phyloP scores from a whole-genome alignment of 2,888 invertebrate genomes.

The Norana najaformis region DNA sequence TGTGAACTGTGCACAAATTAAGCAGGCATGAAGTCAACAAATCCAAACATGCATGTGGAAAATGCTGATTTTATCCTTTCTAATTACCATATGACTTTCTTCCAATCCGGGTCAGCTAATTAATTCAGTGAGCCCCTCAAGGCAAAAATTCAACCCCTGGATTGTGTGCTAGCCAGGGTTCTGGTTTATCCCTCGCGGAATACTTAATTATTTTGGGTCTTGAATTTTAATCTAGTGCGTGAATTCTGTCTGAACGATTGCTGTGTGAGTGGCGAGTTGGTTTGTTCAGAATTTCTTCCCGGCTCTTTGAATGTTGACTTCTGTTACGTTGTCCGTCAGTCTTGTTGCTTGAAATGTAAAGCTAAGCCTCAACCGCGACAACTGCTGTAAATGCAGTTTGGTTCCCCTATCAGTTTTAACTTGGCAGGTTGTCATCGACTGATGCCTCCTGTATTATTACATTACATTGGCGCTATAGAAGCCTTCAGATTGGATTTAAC shows the following conservation, averaged over 20 bases:
- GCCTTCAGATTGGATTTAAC: neutral
- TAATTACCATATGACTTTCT: slow-evolving; percentile 13
- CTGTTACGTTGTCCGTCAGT: neutral
- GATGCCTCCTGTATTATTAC: neutral
- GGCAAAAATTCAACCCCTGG: neutral
- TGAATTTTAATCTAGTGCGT: neutral
- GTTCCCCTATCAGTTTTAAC: neutral
- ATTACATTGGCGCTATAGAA: neutral
- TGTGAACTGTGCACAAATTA: neutral
- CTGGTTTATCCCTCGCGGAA: neutral
- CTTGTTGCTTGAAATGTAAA: neutral
- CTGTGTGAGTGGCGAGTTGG: neutral
- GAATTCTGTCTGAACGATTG: neutral
- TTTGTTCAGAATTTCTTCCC: neutral
- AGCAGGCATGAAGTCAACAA: neutral
- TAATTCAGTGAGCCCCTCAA: neutral
- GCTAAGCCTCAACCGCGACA: neutral
- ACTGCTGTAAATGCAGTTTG: neutral
- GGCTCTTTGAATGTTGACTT: neutral
- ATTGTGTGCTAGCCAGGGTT: neutral
- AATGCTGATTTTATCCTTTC: neutral
- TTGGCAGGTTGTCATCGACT: neutral
- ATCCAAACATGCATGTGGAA: neutral
- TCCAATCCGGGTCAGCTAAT: neutral
- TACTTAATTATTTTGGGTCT: neutral